Base-by-base conservation (phyloP, 2,113 vertebrate genomes). In the Solea senegalensis region DNA sequence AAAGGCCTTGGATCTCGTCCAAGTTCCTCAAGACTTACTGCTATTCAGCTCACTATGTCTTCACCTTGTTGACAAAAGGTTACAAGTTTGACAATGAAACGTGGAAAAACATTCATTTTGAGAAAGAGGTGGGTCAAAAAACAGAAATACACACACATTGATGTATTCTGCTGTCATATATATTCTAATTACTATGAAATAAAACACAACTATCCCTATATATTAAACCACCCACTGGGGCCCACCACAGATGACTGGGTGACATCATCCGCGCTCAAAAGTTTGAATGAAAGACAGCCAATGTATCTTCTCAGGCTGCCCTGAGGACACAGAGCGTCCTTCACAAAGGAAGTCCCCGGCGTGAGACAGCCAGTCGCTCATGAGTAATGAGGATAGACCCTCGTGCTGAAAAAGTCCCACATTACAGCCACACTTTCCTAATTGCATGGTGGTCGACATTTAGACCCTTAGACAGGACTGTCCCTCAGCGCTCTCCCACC, bases 61-160 rank as follows among this genome's bases (percentile, higher is more conserved):
- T 95, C 84, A 91, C 92, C 58, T 59, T 99, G 81, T 93, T 98
- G 10, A 66, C 92, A 9, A 88, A 92, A 0, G 97, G 96, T 21
- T 99, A 98, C 90, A 95, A 94, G 80, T 99, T 99, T 78, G 92
- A 94, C 9, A 51, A 78, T 2, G 87, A 92, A 15, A 95, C 92
- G 41, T 99, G 96, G 96, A 88, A 92, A 63, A 91, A 88, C 27
- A 96, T 98, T 65, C 50, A 64, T 21, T 99, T 99, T 87, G 80
- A 94, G 83, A 95, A 91, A 84, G 84, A 97, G 93, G 97, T 97
- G 11, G 45, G 81, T 87, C 5, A 41, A 14, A 45, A 7, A 27
- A 51, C 1, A 8, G 2, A 5, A 5, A 1, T 4, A 13, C 45
- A 13, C 9, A 13, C 45, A 48, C 45, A 48, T 48, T 48, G 11